Evolutionary conservation across 2,888 invertebrate species (phyloP), one percentile per base, ranked within the genome.

Genomic region (Lagria hirta): DNA sequence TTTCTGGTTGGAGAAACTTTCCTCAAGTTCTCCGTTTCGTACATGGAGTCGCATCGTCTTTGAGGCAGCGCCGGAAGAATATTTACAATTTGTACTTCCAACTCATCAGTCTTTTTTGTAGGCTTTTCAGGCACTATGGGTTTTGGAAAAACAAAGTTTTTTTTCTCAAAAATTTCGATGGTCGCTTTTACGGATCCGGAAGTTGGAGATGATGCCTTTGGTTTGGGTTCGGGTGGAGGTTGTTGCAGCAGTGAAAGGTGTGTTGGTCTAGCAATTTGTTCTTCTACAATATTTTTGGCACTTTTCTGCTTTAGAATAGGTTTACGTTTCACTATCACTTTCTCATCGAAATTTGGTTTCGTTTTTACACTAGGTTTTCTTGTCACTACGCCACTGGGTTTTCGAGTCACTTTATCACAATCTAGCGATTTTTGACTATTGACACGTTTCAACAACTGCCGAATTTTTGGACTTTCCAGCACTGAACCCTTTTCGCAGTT

Each of bases 61-160:
- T 63, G 64, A 11, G 66, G 61, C 32, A 60, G 48, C 11, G 56
- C 50, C 20, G 62, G 52, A 20, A 66, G 65, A 49, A 67, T 62
- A 53, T 61, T 64, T 12, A 66, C 56, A 27, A 64, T 62, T 52
- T 64, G 60, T 52, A 66, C 62, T 53, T 44, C 43, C 16, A 44
- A 48, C 16, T 37, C 23, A 28, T 48, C 49, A 38, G 47, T 47
- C 41, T 50, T 62, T 4, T n/a, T 12, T 70, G 70, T 67, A 71
- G 76, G 43, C 77, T 79, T 80, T 69, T 78, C 79, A 70, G 79
- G 79, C 71, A 80, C 74, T 73, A 76, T 77, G 26, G 79, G 78
- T 73, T 80, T 80, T 64, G 75, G 74, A 69, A 70, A 48, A 4
- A 17, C 5, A n/a, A 16, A 24, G 29, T 51, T 54, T 36, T 58